Conservation (phyloP, 2,113 vertebrate species). For the Phylloscopus trochiloides region DNA sequence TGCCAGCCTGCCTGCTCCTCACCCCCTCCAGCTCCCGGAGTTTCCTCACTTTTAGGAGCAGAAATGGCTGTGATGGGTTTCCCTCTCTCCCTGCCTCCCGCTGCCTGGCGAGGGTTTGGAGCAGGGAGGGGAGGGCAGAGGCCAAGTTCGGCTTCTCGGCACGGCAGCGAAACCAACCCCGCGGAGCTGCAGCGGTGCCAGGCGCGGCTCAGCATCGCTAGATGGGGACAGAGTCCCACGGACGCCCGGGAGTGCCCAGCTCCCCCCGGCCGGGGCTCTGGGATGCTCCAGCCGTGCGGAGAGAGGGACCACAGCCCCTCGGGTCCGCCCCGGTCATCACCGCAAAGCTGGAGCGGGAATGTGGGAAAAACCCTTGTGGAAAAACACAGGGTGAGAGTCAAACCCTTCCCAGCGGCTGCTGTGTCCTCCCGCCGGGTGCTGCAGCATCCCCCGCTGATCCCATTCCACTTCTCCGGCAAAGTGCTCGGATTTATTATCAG, state of each 20-base stretch:
- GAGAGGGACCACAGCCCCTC: not conserved
- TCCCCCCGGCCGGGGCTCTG: rapidly evolving
- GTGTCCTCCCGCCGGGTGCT: rapidly evolving
- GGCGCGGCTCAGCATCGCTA: not conserved
- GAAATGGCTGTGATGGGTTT: rapidly evolving
- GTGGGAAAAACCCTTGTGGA: not conserved
- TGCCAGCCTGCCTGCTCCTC: not conserved
- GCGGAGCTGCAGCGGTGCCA: not conserved
- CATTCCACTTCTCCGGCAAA: not conserved
- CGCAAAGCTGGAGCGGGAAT: rapidly evolving
- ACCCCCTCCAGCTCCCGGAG: not conserved
- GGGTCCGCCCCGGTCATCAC: rapidly evolving
- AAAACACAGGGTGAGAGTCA: not conserved
- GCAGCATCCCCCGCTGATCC: not conserved
- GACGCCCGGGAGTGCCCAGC: not conserved
- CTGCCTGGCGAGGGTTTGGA: too few relatives aligned
- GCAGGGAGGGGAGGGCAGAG: not conserved
- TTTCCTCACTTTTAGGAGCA: not conserved
- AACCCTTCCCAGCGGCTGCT: not conserved
- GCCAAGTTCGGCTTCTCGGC: not conserved
- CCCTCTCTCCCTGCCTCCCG: not conserved
- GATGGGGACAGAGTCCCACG: slow-evolving; percentile 47
- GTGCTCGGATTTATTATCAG: not conserved
- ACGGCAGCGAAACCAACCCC: rapidly evolving
- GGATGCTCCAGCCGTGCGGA: not conserved